These are phyloP conservation scores for Melanerpes formicivorus DNA, from an alignment of 2,113 vertebrate genomes.

Conservation along the genomic window DNA sequence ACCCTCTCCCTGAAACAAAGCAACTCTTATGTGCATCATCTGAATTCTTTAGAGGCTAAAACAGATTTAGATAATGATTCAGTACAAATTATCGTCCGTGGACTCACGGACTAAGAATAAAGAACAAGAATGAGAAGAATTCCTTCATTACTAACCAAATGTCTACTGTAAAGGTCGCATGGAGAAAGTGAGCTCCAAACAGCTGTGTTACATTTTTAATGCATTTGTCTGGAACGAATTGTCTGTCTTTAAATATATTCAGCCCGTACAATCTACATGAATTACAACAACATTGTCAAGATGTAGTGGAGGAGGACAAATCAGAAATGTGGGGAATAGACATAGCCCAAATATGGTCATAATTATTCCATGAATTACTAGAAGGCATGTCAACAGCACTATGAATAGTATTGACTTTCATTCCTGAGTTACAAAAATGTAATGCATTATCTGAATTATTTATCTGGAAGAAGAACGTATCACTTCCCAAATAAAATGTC, in stretches of 20 bases:
- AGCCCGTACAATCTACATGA: slow-evolving; percentile 19
- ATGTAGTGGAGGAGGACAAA: slow-evolving; percentile 51
- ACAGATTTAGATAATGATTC: background rate
- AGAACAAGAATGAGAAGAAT: background rate
- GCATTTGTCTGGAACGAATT: slow-evolving; percentile 51
- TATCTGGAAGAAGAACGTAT: slow-evolving; percentile 52
- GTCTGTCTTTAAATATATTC: slow-evolving; percentile 36
- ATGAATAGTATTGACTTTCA: slow-evolving; percentile 60
- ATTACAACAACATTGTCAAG: slow-evolving; percentile 42
- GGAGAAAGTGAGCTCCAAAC: slow-evolving; percentile 17
- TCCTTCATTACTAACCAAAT: background rate
- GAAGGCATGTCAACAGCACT: slow-evolving; percentile 39
- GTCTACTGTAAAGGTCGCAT: background rate
- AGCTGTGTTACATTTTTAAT: slow-evolving; percentile 52
- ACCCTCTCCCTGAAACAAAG: background rate
- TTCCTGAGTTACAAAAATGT: slow-evolving; percentile 49
- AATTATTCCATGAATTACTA: slow-evolving; percentile 68
- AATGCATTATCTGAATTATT: slow-evolving; percentile 42
- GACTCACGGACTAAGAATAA: background rate
- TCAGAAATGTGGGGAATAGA: slow-evolving; percentile 49
- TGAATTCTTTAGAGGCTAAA: slow-evolving; percentile 20
- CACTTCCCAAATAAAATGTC: slow-evolving; percentile 42
- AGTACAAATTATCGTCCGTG: background rate
- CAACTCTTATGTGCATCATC: background rate
- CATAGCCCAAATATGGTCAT: slow-evolving; percentile 44